These are phyloP conservation scores for Diglossa cyanea DNA, from an alignment of 2,797 vertebrate species.

Conservation along the genomic window DNA sequence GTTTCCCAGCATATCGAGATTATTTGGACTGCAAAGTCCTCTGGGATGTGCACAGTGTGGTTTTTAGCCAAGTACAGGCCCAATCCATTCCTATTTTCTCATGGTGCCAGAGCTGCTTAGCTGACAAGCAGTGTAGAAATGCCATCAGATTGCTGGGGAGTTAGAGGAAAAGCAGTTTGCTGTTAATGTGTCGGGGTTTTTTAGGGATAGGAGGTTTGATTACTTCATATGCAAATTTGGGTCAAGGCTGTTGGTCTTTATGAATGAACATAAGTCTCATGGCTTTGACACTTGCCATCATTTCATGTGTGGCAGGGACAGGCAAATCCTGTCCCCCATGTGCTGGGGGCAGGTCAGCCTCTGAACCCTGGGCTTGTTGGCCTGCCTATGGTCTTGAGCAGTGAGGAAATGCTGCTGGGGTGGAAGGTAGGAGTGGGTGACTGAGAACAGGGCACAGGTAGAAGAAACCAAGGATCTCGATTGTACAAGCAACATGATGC, in stretches of 20 bases:
- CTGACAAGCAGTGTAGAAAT: neutral
- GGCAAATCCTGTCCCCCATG: fast-evolving
- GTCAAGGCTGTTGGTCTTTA: neutral
- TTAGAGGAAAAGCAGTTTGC: neutral
- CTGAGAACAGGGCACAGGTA: neutral
- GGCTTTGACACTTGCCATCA: neutral
- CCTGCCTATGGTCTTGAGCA: neutral
- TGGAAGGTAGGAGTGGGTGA: neutral
- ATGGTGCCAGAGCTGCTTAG: neutral
- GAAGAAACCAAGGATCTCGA: neutral
- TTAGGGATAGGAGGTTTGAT: neutral
- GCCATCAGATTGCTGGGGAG: neutral
- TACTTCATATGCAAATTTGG: neutral
- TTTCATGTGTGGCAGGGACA: neutral
- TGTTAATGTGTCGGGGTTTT: neutral
- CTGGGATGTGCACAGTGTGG: neutral
- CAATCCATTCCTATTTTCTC: neutral
- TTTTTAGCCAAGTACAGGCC: neutral
- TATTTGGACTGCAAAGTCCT: neutral
- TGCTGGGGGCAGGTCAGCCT: neutral
- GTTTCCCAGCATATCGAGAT: neutral
- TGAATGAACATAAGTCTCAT: neutral
- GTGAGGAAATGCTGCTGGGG: neutral
- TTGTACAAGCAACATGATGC: neutral
- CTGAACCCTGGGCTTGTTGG: neutral